Conservation (phyloP, 2,113 vertebrate species). For the Pelecanoides urinatrix region DNA sequence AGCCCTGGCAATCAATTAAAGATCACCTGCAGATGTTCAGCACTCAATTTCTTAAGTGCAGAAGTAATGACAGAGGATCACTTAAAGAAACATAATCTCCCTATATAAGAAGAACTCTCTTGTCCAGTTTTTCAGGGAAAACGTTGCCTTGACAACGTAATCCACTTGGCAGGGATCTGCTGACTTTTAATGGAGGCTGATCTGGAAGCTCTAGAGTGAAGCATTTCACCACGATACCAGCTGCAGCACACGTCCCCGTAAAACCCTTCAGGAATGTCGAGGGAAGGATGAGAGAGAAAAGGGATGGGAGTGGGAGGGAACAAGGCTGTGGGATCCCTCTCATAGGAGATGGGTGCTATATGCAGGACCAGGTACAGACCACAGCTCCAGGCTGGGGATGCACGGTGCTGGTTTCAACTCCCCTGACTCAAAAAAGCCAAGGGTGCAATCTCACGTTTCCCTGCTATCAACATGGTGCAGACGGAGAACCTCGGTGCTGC, state of each 20-base stretch:
- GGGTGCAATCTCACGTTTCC: neutral
- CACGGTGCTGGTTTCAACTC: neutral
- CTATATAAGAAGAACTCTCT: neutral
- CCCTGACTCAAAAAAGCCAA: neutral
- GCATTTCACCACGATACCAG: accelerated
- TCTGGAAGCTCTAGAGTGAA: neutral
- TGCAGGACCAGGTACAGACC: neutral
- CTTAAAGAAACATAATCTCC: neutral
- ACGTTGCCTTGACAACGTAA: neutral
- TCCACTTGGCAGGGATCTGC: neutral
- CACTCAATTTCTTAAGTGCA: neutral
- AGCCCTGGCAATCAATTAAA: neutral
- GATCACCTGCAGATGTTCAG: neutral
- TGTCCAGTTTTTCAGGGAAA: neutral
- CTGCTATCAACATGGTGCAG: neutral
- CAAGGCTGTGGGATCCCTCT: too few species aligned
- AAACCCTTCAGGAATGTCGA: neutral
- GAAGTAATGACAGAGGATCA: neutral
- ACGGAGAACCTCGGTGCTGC: accelerated
- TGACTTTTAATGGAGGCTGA: neutral
- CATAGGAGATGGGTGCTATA: neutral
- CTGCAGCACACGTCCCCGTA: neutral
- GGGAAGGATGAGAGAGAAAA: neutral
- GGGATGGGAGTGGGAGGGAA: neutral
- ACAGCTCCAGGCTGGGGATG: neutral